Percentiles rank a stretch among this genome's conserved stretches.
Conservation (phyloP, 1,140 invertebrate genomes). For the fruit fly (Drosophila melanogaster) region DNA sequence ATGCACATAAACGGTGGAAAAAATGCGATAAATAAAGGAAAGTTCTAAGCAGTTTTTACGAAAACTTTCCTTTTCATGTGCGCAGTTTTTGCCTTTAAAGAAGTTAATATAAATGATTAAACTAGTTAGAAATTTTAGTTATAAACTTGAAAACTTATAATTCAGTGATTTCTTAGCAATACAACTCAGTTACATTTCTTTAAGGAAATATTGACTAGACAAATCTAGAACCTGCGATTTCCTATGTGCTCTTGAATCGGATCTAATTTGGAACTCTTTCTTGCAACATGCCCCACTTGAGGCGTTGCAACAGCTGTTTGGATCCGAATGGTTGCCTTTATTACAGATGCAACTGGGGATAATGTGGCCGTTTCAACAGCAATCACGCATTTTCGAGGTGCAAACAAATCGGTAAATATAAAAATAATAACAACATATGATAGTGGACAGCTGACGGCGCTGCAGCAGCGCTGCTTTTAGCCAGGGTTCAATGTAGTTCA, state of each 20-base stretch:
- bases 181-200: background rate
- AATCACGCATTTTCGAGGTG: constrained; percentile 21
- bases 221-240: constrained; percentile 4
- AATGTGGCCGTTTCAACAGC: background rate
- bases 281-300: background rate
- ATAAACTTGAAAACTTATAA: too few species aligned
- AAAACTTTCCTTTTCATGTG: too few species aligned
- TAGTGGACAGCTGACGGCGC: constrained; percentile 60
- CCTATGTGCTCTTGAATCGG: background rate
- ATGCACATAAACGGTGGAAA: background rate
- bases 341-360: constrained; percentile 2
- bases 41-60: background rate
- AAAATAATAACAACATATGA: constrained; percentile 59
- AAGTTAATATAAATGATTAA: too few species aligned
- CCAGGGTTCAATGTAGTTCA: constrained; percentile 79
- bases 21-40: background rate
- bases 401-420: constrained; percentile 17
- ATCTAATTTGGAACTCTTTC: constrained; percentile 14
- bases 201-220: background rate
- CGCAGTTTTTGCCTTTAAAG: too few species aligned
- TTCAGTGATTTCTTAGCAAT: background rate
- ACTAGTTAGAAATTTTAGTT: too few species aligned
- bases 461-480: constrained; percentile 39
- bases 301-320: constrained; percentile 22
- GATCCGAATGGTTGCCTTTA: background rate